These are phyloP conservation scores for Anoura caudifer DNA, from an alignment of 2,113 vertebrate genomes.

Conservation along the genomic window DNA sequence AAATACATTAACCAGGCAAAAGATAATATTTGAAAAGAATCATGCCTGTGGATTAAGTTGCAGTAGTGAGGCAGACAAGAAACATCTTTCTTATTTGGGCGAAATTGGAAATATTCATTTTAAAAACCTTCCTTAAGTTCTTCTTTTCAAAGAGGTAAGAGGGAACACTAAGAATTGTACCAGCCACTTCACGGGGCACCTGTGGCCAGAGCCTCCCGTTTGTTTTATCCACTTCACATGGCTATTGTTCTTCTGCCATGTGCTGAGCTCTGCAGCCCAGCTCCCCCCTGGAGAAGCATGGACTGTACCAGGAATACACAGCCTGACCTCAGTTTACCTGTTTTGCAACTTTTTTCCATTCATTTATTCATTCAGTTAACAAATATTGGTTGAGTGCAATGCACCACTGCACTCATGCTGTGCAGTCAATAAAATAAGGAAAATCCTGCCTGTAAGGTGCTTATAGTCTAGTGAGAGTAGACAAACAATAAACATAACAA, in stretches of 20 bases:
- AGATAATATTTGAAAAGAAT: conserved; percentile 41
- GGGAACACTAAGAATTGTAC: background rate
- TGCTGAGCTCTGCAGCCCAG: background rate
- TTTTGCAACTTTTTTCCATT: background rate
- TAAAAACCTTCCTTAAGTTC: background rate
- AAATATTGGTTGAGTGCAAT: background rate
- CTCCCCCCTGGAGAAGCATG: background rate
- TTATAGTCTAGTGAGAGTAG: background rate
- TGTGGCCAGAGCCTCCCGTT: background rate
- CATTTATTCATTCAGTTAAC: background rate
- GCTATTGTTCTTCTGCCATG: background rate
- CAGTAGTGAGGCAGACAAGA: background rate
- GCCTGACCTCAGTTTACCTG: background rate
- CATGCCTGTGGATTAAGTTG: background rate
- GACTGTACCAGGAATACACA: background rate
- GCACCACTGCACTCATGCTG: too few relatives aligned
- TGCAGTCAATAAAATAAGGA: background rate
- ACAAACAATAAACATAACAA: background rate
- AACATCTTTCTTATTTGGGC: background rate
- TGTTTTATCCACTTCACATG: background rate
- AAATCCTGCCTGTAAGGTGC: background rate
- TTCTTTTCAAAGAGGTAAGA: background rate
- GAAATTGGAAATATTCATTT: conserved; percentile 8
- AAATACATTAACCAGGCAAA: conserved; percentile 25
- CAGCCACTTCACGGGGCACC: background rate